Evolutionary conservation across 1,140 invertebrate species (phyloP), one percentile per base, ranked within the genome.

Genomic region (Aphaenogaster rudis): DNA sequence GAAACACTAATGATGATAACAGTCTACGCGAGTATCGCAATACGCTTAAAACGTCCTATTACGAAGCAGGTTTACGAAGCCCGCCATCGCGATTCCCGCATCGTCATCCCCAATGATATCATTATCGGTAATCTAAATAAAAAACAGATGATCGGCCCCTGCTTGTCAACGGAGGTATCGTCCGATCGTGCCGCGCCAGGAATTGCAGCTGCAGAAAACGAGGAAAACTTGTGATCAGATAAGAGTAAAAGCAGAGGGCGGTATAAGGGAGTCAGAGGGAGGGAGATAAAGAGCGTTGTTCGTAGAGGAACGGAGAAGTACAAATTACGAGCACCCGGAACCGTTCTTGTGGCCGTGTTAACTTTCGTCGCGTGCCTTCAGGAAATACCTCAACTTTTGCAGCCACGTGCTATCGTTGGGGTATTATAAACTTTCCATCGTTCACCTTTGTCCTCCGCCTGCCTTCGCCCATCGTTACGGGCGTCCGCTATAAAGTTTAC

Each of bases 161-260:
- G 67, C 86, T 86, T 88, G 88, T 88, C 86, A 90, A 88, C 88
- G 86, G 64, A 81, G 87, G 50, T 79, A 82, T 86, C 72, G 54
- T 90, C 28, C 66, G 48, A 54, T 84, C 88, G 80, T 39, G 78
- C 42, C 72, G 88, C 72, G 71, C 79, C 88, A 90, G 84, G 76
- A 90, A 91, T 86, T 91, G 89, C 90, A 91, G 90, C 90, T 91
- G 87, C 90, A 91, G 90, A 91, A 88, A 91, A 90, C 87, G 87
- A 88, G 89, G 82, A 87, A 91, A 91, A 91, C 89, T 91, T 91
- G 63, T 86, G 87, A 91, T 91, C 90, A 91, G 90, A 91, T 91
- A 91, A 90, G 71, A 76, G 63, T 59, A 85, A 74, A 88, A 78
- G 71, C 61, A 84, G 89, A 71, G 63, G 48, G 42, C 66, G 72